Evolutionary conservation across 2,797 vertebrate genomes (phyloP), one percentile per base, ranked within the genome.

Genomic region (Fratercula arctica): DNA sequence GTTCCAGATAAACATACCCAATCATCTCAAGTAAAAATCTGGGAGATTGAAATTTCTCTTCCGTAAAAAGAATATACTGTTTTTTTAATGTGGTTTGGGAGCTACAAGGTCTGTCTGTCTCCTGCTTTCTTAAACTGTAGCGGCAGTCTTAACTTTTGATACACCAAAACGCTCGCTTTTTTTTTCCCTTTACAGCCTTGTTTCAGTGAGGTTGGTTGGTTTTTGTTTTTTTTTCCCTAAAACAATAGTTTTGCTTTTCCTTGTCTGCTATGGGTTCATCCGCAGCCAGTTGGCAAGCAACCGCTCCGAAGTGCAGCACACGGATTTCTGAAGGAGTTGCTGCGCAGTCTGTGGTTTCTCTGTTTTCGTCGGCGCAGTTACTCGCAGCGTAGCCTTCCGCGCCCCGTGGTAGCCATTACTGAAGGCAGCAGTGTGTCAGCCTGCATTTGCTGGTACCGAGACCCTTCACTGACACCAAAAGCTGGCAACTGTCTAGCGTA

Each of bases 271-370:
- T 73, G 56, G 60, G 75, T 95, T 94, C 56, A 35, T 89, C 77
- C 76, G 35, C 31, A 94, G 95, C 91, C 96, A 96, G 11, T 9
- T 95, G 97, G 93, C 97, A 85, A 76, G 59, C 50, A 72, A 35
- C 54, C 0, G 3, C 83, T 81, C 76, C 50, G 4, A 13, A 84
- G 64, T 9, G 31, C 46, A 88, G 76, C 77, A 10, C 45, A 7
- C 54, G 35, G 53, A 37, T 91, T 90, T 93, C 77, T 56, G 86
- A 76, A 41, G 33, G 60, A 46, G 41, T 5, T 60, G 17, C 73
- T n/a, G 74, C 83, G 84, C 80, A n/a, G 45, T 29, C 21, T 53
- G 63, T 74, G 73, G 43, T 93, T 88, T 89, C 80, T 93, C 46
- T 92, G 4, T 68, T 66, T 26, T 35, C 41, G 48, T 48, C 69